A percentile compares a stretch with the other conserved stretches of the same genome.
Conservation (phyloP, 2,888 invertebrate genomes). For the Encarsia formosa region DNA sequence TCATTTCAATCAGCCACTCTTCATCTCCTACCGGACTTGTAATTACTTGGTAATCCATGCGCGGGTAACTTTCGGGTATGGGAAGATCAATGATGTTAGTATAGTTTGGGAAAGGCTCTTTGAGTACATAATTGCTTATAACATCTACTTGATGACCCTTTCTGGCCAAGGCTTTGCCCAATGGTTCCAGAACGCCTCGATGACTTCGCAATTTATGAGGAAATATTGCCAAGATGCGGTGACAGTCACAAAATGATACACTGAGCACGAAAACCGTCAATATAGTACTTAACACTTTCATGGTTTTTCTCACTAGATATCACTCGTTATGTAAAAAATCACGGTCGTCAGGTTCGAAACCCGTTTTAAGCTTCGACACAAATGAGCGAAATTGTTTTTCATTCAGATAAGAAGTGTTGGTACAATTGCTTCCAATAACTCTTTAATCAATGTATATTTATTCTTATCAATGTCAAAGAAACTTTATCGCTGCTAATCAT, state of each 20-base stretch:
- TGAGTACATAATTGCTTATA: conserved; percentile 6
- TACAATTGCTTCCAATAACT: too few species aligned
- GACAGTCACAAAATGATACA: neutral
- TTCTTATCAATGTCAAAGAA: too few species aligned
- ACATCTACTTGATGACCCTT: conserved; percentile 19
- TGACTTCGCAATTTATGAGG: conserved; percentile 13
- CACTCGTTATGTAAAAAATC: too few species aligned
- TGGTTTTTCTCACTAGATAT: neutral
- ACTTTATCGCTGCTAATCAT: too few species aligned
- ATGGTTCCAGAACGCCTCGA: neutral
- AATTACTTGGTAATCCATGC: neutral
- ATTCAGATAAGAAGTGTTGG: too few species aligned
- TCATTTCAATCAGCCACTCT: neutral
- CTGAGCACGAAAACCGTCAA: neutral
- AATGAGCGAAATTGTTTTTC: too few species aligned
- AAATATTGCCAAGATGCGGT: conserved; percentile 11
- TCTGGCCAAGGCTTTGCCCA: conserved; percentile 2
- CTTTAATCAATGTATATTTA: too few species aligned
- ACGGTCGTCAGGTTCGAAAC: too few species aligned
- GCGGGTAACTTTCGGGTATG: neutral
- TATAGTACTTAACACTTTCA: neutral
- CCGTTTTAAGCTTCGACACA: too few species aligned
- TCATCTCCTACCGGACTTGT: neutral
- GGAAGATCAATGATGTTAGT: conserved; percentile 11
- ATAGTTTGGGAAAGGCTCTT: conserved; percentile 7